These are phyloP conservation scores for Asarcornis scutulata DNA, from an alignment of 2,113 vertebrate species.

Conservation along the genomic window DNA sequence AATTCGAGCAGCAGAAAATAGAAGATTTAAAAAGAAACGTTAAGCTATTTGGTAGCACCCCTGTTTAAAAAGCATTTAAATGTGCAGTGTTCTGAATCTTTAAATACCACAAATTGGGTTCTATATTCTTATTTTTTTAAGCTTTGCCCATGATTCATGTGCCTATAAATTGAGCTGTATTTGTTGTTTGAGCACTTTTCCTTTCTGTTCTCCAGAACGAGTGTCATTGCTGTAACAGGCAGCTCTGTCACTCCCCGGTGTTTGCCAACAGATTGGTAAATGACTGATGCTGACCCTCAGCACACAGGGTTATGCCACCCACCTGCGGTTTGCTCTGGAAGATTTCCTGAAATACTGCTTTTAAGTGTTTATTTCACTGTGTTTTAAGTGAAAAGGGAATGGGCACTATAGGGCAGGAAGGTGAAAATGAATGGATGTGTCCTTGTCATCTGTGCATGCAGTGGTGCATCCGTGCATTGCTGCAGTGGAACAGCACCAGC, in stretches of 20 bases:
- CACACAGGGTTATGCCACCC: background rate
- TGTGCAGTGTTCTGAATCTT: slow-evolving; percentile 3
- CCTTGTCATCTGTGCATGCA: rapidly evolving
- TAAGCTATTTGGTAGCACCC: slow-evolving; percentile 25
- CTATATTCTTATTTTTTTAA: background rate
- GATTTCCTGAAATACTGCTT: background rate
- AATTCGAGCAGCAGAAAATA: slow-evolving; percentile 59
- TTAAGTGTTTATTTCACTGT: background rate
- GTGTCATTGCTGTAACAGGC: background rate
- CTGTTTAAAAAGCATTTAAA: slow-evolving; percentile 27
- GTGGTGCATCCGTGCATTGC: background rate
- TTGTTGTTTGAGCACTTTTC: background rate
- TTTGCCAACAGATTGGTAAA: background rate
- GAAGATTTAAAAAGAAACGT: slow-evolving; percentile 33
- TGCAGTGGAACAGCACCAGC: background rate
- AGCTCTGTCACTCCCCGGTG: background rate
- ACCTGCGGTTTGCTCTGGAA: background rate
- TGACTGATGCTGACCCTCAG: background rate
- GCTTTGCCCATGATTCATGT: background rate
- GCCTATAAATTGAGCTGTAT: background rate
- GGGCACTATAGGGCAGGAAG: background rate
- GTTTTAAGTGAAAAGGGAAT: background rate
- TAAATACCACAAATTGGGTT: background rate
- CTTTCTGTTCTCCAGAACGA: background rate
- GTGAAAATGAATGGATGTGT: background rate